phyloP scores from a whole-genome alignment of 2,888 invertebrate genomes.

The Cylloceria caligata region DNA sequence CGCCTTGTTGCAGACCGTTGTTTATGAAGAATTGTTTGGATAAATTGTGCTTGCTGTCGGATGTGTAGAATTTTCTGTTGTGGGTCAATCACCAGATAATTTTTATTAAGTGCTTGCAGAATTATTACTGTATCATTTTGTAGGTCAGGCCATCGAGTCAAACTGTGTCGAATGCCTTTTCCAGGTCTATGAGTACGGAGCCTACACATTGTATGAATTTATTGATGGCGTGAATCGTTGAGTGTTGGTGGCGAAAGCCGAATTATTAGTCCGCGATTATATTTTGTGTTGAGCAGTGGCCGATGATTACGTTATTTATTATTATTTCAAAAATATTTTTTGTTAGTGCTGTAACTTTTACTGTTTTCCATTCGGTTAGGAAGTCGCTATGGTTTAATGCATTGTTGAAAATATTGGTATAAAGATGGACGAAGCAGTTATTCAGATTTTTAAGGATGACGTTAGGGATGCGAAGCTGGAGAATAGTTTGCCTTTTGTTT shows the following conservation, averaged over 20 bases:
- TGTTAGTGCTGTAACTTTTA: slow-evolving; percentile 54
- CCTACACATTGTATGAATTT: not conserved
- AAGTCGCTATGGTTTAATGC: slow-evolving; percentile 61
- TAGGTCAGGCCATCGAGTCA: slow-evolving; percentile 70
- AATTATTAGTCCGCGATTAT: too few species aligned
- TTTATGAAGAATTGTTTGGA: slow-evolving; percentile 54
- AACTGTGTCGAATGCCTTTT: slow-evolving; percentile 39
- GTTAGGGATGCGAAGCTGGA: slow-evolving; percentile 53
- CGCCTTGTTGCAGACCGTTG: slow-evolving; percentile 69
- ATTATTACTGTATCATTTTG: slow-evolving; percentile 64
- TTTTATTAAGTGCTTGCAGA: slow-evolving; percentile 67
- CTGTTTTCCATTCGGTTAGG: slow-evolving; percentile 60
- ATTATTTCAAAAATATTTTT: slow-evolving; percentile 21
- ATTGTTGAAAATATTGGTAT: slow-evolving; percentile 62
- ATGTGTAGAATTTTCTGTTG: slow-evolving; percentile 43
- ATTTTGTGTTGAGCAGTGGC: too few species aligned
- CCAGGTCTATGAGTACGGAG: too few species aligned
- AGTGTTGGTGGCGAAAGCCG: too few species aligned
- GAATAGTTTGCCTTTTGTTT: slow-evolving; percentile 10
- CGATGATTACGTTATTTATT: not conserved
- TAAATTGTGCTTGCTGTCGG: not conserved
- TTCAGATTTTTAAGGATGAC: slow-evolving; percentile 55
- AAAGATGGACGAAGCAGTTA: not conserved
- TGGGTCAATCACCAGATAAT: slow-evolving; percentile 67
- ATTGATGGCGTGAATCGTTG: not conserved